A percentile compares a stretch with the other conserved stretches of the same genome.
Conservation (phyloP, 2,888 invertebrate species). For the Rutpela maculata region DNA sequence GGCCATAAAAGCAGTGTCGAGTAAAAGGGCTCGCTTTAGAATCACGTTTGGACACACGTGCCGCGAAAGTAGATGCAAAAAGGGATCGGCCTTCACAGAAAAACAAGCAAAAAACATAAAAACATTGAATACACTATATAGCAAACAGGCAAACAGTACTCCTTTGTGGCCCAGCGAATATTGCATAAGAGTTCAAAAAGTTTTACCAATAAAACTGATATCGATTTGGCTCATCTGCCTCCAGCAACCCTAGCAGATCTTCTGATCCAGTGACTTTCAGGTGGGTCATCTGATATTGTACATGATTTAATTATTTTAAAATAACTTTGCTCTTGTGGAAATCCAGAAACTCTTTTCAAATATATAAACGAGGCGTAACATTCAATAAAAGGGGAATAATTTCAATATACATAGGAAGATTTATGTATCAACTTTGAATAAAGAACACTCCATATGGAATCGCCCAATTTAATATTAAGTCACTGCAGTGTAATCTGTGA, state of each 20-base stretch:
- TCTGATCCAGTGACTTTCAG: constrained; percentile 34
- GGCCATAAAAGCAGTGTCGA: constrained; percentile 47
- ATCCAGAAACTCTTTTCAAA: neutral
- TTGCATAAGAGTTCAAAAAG: constrained; percentile 58
- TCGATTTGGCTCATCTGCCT: constrained; percentile 49
- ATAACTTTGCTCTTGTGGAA: neutral
- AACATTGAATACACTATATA: constrained; percentile 51
- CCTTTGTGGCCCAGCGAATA: constrained; percentile 56
- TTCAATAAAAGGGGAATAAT: neutral
- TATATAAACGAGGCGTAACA: neutral
- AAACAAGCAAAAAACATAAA: constrained; percentile 53
- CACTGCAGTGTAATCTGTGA: no score
- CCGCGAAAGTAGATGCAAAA: constrained; percentile 62
- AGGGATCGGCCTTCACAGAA: constrained; percentile 55
- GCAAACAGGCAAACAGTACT: constrained; percentile 56
- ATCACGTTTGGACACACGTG: constrained; percentile 61
- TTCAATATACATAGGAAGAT: no score
- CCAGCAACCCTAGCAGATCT: constrained; percentile 32
- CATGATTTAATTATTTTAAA: constrained; percentile 27
- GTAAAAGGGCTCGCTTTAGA: constrained; percentile 43
- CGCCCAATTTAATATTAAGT: no score
- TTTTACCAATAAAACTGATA: constrained; percentile 58
- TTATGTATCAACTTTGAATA: no score
- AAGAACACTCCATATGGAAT: no score
- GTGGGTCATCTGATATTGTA: constrained; percentile 38